These are phyloP conservation scores for Riparia riparia DNA, from an alignment of 2,113 vertebrate species.

Conservation along the genomic window DNA sequence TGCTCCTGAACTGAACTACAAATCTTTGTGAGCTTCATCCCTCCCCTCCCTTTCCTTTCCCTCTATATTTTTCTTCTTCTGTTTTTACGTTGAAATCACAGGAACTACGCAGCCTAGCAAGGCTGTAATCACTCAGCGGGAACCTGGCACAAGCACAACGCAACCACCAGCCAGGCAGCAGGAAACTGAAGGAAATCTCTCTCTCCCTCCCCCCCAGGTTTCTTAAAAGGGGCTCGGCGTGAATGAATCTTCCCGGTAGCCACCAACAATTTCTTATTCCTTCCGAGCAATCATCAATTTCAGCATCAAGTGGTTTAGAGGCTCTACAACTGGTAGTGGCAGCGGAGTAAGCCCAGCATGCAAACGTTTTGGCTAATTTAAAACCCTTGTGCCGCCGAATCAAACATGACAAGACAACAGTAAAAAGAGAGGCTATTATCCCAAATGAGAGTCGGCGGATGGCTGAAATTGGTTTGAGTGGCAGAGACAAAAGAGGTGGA, in stretches of 20 bases:
- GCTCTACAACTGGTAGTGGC: constrained; percentile 54
- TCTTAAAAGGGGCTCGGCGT: constrained; percentile 55
- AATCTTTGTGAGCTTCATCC: constrained; percentile 2
- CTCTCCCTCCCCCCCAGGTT: constrained; percentile 29
- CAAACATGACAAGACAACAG: constrained; percentile 78
- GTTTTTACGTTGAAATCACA: constrained; percentile 72
- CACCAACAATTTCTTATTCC: constrained; percentile 71
- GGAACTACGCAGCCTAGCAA: constrained; percentile 67
- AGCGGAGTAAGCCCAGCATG: constrained; percentile 72
- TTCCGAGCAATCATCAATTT: constrained; percentile 76
- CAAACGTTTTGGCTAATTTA: constrained; percentile 79
- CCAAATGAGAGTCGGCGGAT: constrained; percentile 71
- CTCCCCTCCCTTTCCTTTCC: background rate
- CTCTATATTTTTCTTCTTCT: constrained; percentile 23
- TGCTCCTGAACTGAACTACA: constrained; percentile 31
- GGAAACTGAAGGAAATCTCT: constrained; percentile 56
- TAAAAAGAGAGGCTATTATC: constrained; percentile 79
- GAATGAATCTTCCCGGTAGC: constrained; percentile 64
- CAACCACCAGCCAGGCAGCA: constrained; percentile 38
- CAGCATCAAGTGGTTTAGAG: constrained; percentile 72
- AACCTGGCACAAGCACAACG: constrained; percentile 56
- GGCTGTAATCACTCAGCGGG: constrained; percentile 70
- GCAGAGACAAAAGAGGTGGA: constrained; percentile 70
- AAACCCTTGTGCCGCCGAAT: constrained; percentile 77
- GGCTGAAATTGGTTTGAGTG: constrained; percentile 75